Base-by-base conservation (phyloP, 2,113 vertebrate species). In the Atlantisia rogersi region DNA sequence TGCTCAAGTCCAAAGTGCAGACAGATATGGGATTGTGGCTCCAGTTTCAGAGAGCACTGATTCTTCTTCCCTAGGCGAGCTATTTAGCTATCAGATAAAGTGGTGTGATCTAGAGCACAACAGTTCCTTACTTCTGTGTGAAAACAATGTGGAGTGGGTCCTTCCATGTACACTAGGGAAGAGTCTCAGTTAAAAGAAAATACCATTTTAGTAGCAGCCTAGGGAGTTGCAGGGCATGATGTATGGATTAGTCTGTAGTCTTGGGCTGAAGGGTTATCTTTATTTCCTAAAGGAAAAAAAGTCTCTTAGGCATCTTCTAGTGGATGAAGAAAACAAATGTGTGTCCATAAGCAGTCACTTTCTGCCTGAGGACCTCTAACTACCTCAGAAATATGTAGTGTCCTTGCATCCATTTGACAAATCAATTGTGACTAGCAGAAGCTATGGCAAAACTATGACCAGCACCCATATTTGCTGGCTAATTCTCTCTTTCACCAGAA, bases 41-140 rank as follows among this genome's bases (percentile, higher is more conserved):
- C 26, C 37, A 26, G 67, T 74, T 96, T 65, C 86, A 86, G 79
- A 79, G 48, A 12, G 21, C 50, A 58, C 40, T 53, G 73, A 39
- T 81, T 62, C 55, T 86, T 85, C 87, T 83, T 48, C 53, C 63
- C 70, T 52, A 50, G 59, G 80, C 3, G 64, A 82, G 53, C 88
- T 87, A 50, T 86, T 86, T 85, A 96, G 64, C 67, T 68, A 37
- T 76, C 46, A 90, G 71, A 80, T 71, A 28, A 64, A 87, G 67
- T 50, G 31, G 60, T 69, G 86, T 80, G 83, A 81, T 67, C 46
- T 74, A 63, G 83, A 91, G 75, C 83, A 70, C 59, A 82, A 86
- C 65, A 82, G 73, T 39, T 53, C 65, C 9, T 84, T 87, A n/a
- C 77, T 86, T 82, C 83, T 76, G 6, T 28, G 50, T 84, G 76